Base-by-base conservation (phyloP, 2,888 invertebrate species). In the Agrilus mali region DNA sequence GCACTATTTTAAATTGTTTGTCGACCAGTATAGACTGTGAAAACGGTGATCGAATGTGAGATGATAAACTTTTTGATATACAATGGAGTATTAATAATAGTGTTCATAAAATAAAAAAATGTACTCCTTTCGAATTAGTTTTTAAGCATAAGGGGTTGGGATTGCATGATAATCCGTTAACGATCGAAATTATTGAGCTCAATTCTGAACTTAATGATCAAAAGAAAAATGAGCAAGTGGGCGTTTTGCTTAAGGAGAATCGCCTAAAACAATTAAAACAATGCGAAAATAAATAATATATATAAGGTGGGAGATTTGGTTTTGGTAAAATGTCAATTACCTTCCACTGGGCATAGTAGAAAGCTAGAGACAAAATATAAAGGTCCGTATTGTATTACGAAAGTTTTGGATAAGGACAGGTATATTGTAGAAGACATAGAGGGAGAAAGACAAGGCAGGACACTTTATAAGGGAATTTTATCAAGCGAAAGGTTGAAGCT, bases 71-170 rank as follows among this genome's bases (percentile, higher is more conserved):
- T 5, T 39, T 35, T 22, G 35, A 43, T 20, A 13, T 43, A 22
- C 39, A 39, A 16, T 43, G 43, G 43, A 20, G 22, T 8, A 4
- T 43, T 10, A 43, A 43, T 36, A 43, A 43, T 32, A 13, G 8
- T 14, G 27, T 34, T 2, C 43, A 39, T 4, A 3, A 7, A 13
- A 22, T 43, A n/a, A 43, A 35, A 20, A 43, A 43, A 22, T 7
- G 15, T n/a, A 39, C 39, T 4, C 43, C 39, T 10, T 33, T 34
- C 16, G 31, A 39, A 16, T 20, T 43, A 14, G 16, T 43, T 33
- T 43, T 43, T 40, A 34, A 17, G 7, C 12, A 22, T 39, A 33
- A 27, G 17, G 12, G 20, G 7, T 12, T 12, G 14, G 33, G 38
- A 4, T 16, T 34, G 7, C 17, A 16, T 15, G 35, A 38, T 16